Base-by-base conservation (phyloP, 2,797 vertebrate species). In the Phoeniculus purpureus region DNA sequence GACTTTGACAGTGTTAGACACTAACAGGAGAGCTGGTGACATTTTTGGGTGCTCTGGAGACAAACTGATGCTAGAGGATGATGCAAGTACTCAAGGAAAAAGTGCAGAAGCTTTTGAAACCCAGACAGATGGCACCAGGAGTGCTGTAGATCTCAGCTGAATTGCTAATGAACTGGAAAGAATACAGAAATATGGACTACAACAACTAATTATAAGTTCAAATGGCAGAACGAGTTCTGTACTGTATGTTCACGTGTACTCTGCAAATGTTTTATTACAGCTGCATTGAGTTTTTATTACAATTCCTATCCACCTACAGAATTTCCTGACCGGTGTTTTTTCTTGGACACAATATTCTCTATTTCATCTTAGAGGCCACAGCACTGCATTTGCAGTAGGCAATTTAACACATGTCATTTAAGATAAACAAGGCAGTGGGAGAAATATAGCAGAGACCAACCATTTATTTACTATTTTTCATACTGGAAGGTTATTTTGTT, bases 231-330 rank as follows among this genome's bases (percentile, higher is more conserved):
- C 20, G 5, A 90, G 31, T 80, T 92, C 68, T 80, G 70, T 43
- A 90, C 3, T 43, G 43, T 43, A 3, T 48, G 47, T 61, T 43
- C 65, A 89, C 13, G 4, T 20, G 10, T 47, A 85, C 68, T 80
- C 78, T 56, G 37, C 61, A 58, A 64, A 15, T 74, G 77, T 85
- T 94, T 93, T 77, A 86, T 86, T 94, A 77, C 5, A 77, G 51
- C 22, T 75, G 82, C 73, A 80, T 0, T 52, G 65, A 51, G 51
- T 72, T 94, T 94, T 95, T 93, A 90, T 83, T 90, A 78, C 85
- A 89, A 89, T 94, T 94, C 79, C 87, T 89, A 75, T 75, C 66
- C 76, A 89, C 58, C 73, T 83, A 90, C 73, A 92, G 87, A 89
- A 87, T 68, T 94, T 92, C 74, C 81, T 76, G 66, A 50, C n/a